phyloP scores from a whole-genome alignment of 2,797 vertebrate species.

The Coracias cyanogaster region DNA sequence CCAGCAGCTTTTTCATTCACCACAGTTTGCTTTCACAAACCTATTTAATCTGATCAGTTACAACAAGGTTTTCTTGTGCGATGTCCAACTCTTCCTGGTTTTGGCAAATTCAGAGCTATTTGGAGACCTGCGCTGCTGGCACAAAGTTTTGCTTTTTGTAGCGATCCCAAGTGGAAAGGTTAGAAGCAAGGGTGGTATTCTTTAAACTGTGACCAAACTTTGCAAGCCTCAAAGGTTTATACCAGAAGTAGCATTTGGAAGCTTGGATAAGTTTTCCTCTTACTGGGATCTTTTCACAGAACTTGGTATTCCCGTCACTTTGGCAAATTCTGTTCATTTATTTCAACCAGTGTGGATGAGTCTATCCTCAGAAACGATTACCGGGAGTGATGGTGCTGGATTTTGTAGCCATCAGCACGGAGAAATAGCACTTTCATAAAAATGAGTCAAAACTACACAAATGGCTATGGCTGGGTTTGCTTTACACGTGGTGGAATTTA shows the following conservation, averaged over 20 bases:
- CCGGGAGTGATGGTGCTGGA: neutral
- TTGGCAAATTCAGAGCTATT: neutral
- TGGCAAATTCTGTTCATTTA: neutral
- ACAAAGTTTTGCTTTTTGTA: neutral
- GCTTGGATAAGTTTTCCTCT: neutral
- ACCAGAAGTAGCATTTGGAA: neutral
- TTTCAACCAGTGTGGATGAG: neutral
- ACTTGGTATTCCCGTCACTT: neutral
- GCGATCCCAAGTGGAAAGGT: neutral
- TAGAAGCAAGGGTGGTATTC: neutral
- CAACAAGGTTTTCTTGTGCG: slow-evolving; percentile 64
- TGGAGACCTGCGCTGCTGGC: neutral
- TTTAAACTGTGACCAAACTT: neutral
- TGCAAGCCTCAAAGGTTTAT: neutral
- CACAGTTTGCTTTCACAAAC: slow-evolving; percentile 56
- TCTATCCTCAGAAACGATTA: neutral
- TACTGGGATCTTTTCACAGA: neutral
- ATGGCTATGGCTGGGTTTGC: neutral
- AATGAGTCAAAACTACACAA: neutral
- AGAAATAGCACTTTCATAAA: neutral
- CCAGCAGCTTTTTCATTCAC: slow-evolving; percentile 63
- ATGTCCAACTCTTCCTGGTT: slow-evolving; percentile 23
- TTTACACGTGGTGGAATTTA: neutral
- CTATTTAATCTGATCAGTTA: slow-evolving; percentile 39
- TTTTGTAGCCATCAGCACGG: neutral